Base-by-base conservation (phyloP, 1,140 invertebrate genomes). In the Acyrthosiphon pisum region DNA sequence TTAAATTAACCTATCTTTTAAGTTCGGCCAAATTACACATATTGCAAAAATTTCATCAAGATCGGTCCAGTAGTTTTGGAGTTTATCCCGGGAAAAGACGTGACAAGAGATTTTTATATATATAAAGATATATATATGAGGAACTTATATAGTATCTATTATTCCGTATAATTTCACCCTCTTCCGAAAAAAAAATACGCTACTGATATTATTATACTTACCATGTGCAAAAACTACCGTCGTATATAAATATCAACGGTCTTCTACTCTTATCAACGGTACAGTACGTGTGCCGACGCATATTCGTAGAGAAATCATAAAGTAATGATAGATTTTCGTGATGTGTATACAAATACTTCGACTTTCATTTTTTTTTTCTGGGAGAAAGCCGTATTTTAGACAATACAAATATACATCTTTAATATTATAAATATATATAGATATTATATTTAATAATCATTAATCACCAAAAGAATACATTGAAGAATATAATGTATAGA, bases 271-370 rank as follows among this genome's bases (percentile, higher is more conserved):
- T 41, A 41, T 41, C n/a, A 76, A 76, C 60, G 60, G 60, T n/a
- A 76, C 4, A 14, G 60, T 68, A 68, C 11, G 30, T 60, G 30
- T 76, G 30, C 11, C 2, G 30, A n/a, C 22, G 30, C 60, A 14
- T 76, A 4, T 76, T 76, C 14, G 60, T n/a, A 76, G 60, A 76
- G 60, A 76, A 76, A 76, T 76, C 60, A 76, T 60, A 60, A 60
- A 30, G 30, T n/a, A 68, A 68, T 76, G 30, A n/a, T n/a, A 30
- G n/a, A 76, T 76, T 76, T n/a, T 76, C 60, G 60, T 76, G 60
- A 76, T 76, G 60, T n/a, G 60, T 76, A 76, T 76, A 76, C 60
- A 35, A 76, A 76, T 76, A 76, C n/a, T 68, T 76, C 30, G n/a
- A 76, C 60, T 76, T 76, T 76, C 60, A 35, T 76, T 76, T 53